phyloP scores from a whole-genome alignment of 2,113 vertebrate genomes.

The Cettia cetti region DNA sequence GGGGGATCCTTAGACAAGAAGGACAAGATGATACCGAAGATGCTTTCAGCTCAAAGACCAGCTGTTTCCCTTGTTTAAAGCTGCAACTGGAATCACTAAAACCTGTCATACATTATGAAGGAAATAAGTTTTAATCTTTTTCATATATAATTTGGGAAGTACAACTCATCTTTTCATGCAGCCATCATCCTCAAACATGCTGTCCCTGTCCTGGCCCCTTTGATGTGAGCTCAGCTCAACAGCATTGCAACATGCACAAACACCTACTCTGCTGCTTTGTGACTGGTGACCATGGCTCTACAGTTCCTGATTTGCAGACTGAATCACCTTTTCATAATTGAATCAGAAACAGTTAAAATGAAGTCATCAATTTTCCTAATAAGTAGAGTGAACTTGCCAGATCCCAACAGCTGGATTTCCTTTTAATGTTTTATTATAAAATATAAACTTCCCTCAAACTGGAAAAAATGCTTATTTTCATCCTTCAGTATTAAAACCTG shows the following conservation, averaged over 20 bases:
- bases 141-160: not conserved
- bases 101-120: not conserved
- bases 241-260: not conserved
- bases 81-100: not conserved
- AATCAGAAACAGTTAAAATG: not conserved
- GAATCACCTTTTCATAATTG: not conserved
- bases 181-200: not conserved
- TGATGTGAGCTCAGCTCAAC: not conserved
- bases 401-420: not conserved
- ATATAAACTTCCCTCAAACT: not conserved
- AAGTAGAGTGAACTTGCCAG: not conserved
- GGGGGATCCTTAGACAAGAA: not conserved
- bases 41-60: not conserved
- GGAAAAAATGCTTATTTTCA: not conserved
- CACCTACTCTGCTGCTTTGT: not conserved
- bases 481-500: not conserved
- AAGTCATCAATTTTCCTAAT: not conserved
- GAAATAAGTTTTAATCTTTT: not conserved
- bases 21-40: not conserved
- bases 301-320: not conserved
- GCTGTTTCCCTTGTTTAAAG: not conserved
- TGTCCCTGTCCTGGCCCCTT: not conserved
- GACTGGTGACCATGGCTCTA: not conserved
- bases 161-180: not conserved
- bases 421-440: not conserved